Conservation (phyloP, 2,888 invertebrate genomes). For the Trypoxylon attenuatum region DNA sequence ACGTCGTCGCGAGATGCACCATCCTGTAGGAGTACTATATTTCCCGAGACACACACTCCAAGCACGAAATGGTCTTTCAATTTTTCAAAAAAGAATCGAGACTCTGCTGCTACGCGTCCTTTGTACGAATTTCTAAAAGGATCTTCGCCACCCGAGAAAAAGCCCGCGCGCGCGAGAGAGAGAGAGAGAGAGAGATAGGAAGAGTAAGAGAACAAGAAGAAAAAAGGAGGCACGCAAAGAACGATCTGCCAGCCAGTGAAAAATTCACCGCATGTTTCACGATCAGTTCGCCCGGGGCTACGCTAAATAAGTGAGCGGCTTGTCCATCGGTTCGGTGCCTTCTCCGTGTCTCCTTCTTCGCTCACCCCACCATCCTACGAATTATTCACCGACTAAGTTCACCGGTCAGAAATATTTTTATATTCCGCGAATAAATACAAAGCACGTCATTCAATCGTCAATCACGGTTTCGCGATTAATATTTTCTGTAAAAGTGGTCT, state of each 20-base stretch:
- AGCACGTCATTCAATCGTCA: slow-evolving; percentile 26
- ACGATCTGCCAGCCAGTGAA: slow-evolving; percentile 36
- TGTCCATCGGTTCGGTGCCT: slow-evolving; percentile 40
- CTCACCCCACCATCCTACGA: no score
- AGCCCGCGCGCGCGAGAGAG: no score
- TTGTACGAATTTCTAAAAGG: slow-evolving; percentile 7
- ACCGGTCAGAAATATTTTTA: slow-evolving; percentile 38
- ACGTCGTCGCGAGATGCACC: slow-evolving; percentile 27
- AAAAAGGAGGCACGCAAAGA: slow-evolving; percentile 8
- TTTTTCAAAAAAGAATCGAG: slow-evolving; percentile 40
- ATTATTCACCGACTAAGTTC: slow-evolving; percentile 41
- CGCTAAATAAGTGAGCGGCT: slow-evolving; percentile 50
- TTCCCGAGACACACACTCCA: slow-evolving; percentile 1
- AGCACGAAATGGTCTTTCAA: slow-evolving; percentile 35
- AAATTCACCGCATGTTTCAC: slow-evolving; percentile 49
- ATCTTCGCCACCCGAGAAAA: background rate
- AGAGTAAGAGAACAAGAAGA: no score
- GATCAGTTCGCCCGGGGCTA: slow-evolving; percentile 47
- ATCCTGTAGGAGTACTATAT: background rate
- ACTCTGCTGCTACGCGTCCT: slow-evolving; percentile 16
- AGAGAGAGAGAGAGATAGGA: background rate
- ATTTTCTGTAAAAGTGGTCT: no score
- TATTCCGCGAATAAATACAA: slow-evolving; percentile 28
- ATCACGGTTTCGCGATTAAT: no score
- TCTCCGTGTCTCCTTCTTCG: no score